phyloP scores from a whole-genome alignment of 1,140 invertebrate genomes.

The Panagrolaimus sp. region DNA sequence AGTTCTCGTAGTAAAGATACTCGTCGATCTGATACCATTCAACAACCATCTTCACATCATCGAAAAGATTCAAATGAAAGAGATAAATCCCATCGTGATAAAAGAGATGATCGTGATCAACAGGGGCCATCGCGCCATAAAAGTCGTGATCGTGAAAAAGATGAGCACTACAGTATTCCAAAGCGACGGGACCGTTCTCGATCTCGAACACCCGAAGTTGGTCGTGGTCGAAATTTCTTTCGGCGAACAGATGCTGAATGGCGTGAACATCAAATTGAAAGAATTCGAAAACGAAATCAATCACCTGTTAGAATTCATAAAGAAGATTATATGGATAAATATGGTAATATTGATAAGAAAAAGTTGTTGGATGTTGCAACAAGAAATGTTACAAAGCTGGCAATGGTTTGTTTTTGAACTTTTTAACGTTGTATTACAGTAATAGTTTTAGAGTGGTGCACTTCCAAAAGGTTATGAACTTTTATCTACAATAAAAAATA shows the following conservation, averaged over 20 bases:
- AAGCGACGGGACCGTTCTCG: background rate
- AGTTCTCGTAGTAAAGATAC: no score
- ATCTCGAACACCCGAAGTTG: background rate
- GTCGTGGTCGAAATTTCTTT: conserved; percentile 9
- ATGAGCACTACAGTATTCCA: background rate
- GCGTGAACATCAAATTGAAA: conserved; percentile 11
- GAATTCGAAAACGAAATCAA: background rate
- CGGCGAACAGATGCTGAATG: conserved; percentile 10
- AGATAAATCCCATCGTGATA: background rate
- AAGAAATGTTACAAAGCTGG: conserved; percentile 3
- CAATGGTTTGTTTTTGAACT: background rate
- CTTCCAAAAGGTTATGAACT: conserved; percentile 8
- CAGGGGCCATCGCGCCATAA: background rate
- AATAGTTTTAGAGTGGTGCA: background rate
- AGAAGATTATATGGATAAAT: background rate
- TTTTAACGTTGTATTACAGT: background rate
- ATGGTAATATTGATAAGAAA: conserved; percentile 5
- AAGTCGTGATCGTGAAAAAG: background rate
- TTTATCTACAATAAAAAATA: conserved; percentile 5
- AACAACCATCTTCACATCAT: background rate
- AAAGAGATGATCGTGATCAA: background rate
- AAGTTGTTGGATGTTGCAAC: conserved; percentile 9
- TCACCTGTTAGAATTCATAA: background rate
- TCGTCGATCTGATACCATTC: no score
- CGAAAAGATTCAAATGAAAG: background rate